phyloP scores from a whole-genome alignment of 2,888 invertebrate species.

The Ectropis crepuscularia region DNA sequence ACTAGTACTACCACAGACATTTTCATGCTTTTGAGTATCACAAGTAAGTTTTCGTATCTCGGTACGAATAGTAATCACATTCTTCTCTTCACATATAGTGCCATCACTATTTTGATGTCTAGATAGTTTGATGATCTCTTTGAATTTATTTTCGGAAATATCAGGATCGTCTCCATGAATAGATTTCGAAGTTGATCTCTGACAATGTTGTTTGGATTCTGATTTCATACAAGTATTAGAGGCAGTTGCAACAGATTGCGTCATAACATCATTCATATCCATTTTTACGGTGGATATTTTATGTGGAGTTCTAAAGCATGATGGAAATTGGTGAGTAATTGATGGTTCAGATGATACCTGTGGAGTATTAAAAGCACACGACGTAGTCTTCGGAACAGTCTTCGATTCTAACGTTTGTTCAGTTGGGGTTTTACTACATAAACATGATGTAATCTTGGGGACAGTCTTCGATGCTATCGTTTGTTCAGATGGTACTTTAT shows the following conservation, averaged over 20 bases:
- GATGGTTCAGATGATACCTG: too few relatives aligned
- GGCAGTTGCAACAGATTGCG: background rate
- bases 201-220: background rate
- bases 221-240: background rate
- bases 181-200: background rate
- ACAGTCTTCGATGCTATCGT: too few relatives aligned
- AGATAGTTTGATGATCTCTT: constrained; percentile 7
- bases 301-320: too few relatives aligned
- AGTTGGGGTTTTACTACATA: too few relatives aligned
- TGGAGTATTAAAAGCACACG: too few relatives aligned
- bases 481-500: too few relatives aligned
- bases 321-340: too few relatives aligned
- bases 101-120: constrained; percentile 13
- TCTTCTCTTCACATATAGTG: constrained; percentile 15
- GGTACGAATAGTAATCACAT: constrained; percentile 15
- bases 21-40: background rate
- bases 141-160: constrained; percentile 1
- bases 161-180: background rate
- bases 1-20: background rate
- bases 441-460: too few relatives aligned
- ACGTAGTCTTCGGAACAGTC: too few relatives aligned
- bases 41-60: constrained; percentile 2
- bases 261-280: background rate
- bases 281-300: background rate
- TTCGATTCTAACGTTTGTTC: too few relatives aligned